Evolutionary conservation across 2,797 vertebrate genomes (phyloP).

Genomic region (Lepus townsendii): DNA sequence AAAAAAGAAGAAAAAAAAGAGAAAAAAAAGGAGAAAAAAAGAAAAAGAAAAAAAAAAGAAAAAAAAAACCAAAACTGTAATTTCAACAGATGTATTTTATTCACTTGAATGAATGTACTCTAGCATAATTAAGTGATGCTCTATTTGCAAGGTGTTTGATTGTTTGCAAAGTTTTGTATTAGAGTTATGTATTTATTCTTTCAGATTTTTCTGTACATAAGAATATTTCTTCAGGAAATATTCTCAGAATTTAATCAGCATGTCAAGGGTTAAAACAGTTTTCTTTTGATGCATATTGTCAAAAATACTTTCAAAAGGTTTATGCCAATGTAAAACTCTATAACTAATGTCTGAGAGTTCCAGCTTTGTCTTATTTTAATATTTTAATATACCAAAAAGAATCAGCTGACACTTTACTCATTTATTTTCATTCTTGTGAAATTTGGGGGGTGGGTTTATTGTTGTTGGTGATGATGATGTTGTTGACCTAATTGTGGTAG

Average conservation of each 20-base stretch:
- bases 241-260: neutral
- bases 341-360: neutral
- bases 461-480: neutral
- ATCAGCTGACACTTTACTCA: neutral
- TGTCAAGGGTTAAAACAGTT: neutral
- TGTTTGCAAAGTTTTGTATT: conserved; percentile 17
- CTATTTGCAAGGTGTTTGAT: neutral
- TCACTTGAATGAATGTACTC: neutral
- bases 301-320: conserved; percentile 1
- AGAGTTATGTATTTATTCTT: neutral
- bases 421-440: conserved; percentile 3
- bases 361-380: neutral
- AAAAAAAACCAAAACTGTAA: neutral
- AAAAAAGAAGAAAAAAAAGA: no score
- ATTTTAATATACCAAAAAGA: neutral
- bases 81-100: neutral
- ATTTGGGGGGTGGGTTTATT: neutral
- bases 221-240: neutral
- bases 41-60: no score
- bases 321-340: neutral
- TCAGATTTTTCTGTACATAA: neutral
- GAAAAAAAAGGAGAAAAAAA: no score
- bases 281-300: neutral
- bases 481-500: neutral
- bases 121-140: neutral